A percentile compares a stretch with the other conserved stretches of the same genome.
Evolutionary conservation across 2,113 vertebrate species (phyloP).

Genomic region (Irena cyanogastra): DNA sequence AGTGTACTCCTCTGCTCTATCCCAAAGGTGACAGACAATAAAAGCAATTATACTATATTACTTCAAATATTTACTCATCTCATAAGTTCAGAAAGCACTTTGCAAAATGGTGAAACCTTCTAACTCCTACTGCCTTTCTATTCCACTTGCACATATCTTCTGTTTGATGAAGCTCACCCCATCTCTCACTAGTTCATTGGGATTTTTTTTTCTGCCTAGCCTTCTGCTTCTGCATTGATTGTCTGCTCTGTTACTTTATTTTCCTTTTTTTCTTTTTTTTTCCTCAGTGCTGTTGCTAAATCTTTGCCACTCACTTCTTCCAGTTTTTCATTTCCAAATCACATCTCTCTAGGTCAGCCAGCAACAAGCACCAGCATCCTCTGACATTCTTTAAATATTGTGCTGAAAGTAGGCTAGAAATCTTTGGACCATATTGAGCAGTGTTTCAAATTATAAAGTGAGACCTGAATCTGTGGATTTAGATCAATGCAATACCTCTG

Average conservation of each 20-base stretch:
- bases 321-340: neutral
- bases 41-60: neutral
- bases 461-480: neutral
- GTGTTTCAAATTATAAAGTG: neutral
- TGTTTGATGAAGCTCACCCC: neutral
- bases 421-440: neutral
- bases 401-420: neutral
- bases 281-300: neutral
- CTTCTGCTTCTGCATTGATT: neutral
- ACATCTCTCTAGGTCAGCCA: neutral
- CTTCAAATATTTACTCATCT: neutral
- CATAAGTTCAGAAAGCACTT: neutral
- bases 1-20: neutral
- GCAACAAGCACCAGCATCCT: neutral
- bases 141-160: neutral
- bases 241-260: neutral
- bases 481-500: neutral
- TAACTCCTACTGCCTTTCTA: neutral
- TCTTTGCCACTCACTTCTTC: neutral
- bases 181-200: neutral
- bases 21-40: neutral
- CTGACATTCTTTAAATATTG: neutral
- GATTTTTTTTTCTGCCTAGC: neutral
- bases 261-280: neutral
- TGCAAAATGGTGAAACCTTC: neutral